Percentiles rank a stretch among this genome's conserved stretches.
Evolutionary conservation across 1,140 invertebrate species (phyloP).

Genomic region (Pemphigus obesinymphae): DNA sequence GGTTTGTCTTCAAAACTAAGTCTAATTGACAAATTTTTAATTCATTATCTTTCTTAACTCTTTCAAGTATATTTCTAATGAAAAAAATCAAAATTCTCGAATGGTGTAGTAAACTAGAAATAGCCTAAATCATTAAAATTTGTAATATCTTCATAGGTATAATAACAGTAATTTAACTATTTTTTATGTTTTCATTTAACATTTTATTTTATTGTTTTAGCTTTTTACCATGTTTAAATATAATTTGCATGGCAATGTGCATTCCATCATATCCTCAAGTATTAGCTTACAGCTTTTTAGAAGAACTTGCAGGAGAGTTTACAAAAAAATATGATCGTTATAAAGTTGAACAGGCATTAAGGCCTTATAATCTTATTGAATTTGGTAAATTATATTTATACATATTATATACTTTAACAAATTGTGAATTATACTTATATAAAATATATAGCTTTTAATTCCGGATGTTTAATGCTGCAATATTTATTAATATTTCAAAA

Average conservation of each 20-base stretch:
- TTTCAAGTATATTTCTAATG: too few species aligned
- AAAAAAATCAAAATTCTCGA: too few species aligned
- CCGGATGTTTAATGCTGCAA: too few species aligned
- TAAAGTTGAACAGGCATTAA: slow-evolving; percentile 49
- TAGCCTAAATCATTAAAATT: too few species aligned
- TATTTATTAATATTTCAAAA: too few species aligned
- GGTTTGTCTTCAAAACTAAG: too few species aligned
- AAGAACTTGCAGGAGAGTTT: slow-evolving; percentile 54
- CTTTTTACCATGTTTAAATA: slow-evolving; percentile 50
- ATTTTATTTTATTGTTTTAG: slow-evolving; percentile 44
- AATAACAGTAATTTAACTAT: too few species aligned
- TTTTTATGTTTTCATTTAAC: not conserved
- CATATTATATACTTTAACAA: not conserved
- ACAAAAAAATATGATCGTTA: slow-evolving; percentile 49
- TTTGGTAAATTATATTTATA: slow-evolving; percentile 51
- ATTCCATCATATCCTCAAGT: slow-evolving; percentile 51
- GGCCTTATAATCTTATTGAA: slow-evolving; percentile 53
- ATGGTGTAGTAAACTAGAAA: too few species aligned
- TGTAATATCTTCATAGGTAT: too few species aligned
- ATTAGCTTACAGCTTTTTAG: slow-evolving; percentile 53
- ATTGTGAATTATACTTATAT: not conserved
- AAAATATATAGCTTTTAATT: too few species aligned
- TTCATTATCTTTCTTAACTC: too few species aligned
- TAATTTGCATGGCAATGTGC: slow-evolving; percentile 52
- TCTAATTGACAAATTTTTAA: too few species aligned